Percentiles rank a stretch among this genome's conserved stretches.
Evolutionary conservation across 2,888 invertebrate species (phyloP).

Genomic region (Drosophila meridiana): DNA sequence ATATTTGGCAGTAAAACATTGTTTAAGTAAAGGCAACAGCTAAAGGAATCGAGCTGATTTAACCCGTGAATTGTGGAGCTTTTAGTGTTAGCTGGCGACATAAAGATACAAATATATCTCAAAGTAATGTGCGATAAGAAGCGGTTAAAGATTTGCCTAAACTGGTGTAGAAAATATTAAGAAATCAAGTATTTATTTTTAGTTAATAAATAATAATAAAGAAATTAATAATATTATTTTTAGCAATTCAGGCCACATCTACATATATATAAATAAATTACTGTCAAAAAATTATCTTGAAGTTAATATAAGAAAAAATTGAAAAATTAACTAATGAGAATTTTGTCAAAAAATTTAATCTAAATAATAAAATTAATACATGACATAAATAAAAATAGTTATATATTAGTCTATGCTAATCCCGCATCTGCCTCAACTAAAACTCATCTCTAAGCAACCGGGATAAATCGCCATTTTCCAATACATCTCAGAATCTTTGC

Average conservation of each 20-base stretch:
- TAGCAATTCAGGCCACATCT: too few species aligned
- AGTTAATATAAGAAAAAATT: background rate
- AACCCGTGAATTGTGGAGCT: slow-evolving; percentile 19
- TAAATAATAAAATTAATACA: background rate
- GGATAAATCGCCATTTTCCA: background rate
- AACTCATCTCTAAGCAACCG: background rate
- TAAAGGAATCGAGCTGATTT: slow-evolving; percentile 8
- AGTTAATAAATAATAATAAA: background rate
- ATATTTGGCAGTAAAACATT: background rate
- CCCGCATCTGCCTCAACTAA: background rate
- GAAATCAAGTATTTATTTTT: background rate
- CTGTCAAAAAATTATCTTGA: background rate
- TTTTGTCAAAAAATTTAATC: background rate
- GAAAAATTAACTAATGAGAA: background rate
- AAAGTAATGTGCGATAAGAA: background rate
- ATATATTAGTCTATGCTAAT: background rate
- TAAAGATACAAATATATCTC: slow-evolving; percentile 29
- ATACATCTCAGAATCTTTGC: slow-evolving; percentile 3
- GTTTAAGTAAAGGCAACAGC: slow-evolving; percentile 10
- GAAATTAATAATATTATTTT: background rate
- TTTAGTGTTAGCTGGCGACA: slow-evolving; percentile 19
- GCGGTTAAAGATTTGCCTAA: background rate
- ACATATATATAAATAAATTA: too few species aligned
- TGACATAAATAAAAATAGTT: background rate
- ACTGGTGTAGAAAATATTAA: background rate